phyloP scores from a whole-genome alignment of 1,140 invertebrate genomes.

The Dryas iulia region DNA sequence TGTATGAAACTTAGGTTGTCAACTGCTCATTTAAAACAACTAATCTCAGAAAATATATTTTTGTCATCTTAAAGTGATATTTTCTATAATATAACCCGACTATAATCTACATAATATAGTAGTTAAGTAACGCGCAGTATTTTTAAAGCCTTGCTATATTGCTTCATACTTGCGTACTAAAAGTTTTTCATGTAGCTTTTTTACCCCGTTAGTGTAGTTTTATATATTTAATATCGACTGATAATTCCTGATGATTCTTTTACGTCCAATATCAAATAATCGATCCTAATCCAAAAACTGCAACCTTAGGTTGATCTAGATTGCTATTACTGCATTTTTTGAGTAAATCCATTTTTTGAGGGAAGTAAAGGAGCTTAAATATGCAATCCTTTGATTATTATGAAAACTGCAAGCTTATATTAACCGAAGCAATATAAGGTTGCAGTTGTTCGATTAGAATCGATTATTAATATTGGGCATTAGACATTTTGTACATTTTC shows the following conservation, averaged over 20 bases:
- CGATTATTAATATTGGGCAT: too few species aligned
- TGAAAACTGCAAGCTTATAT: too few species aligned
- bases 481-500: slow-evolving; percentile 54
- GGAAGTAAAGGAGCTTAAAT: too few species aligned
- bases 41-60: slow-evolving; percentile 58
- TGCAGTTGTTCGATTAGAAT: too few species aligned
- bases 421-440: too few species aligned
- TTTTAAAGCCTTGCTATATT: slow-evolving; percentile 57
- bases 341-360: too few species aligned
- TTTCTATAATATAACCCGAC: slow-evolving; percentile 67
- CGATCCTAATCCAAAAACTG: too few species aligned
- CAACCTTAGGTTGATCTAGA: too few species aligned
- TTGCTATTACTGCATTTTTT: too few species aligned
- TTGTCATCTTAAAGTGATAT: slow-evolving; percentile 73
- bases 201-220: slow-evolving; percentile 63
- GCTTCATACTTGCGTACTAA: slow-evolving; percentile 43
- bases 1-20: slow-evolving; percentile 8
- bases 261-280: too few species aligned
- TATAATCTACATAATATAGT: slow-evolving; percentile 35
- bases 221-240: slow-evolving; percentile 64
- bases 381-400: too few species aligned
- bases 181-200: slow-evolving; percentile 69
- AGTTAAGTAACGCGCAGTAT: slow-evolving; percentile 65
- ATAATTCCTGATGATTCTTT: slow-evolving; percentile 39
- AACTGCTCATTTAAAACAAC: slow-evolving; percentile 38